These are phyloP conservation scores for Hydrocynus forskahlii DNA, from an alignment of 2,797 vertebrate species.

Conservation along the genomic window DNA sequence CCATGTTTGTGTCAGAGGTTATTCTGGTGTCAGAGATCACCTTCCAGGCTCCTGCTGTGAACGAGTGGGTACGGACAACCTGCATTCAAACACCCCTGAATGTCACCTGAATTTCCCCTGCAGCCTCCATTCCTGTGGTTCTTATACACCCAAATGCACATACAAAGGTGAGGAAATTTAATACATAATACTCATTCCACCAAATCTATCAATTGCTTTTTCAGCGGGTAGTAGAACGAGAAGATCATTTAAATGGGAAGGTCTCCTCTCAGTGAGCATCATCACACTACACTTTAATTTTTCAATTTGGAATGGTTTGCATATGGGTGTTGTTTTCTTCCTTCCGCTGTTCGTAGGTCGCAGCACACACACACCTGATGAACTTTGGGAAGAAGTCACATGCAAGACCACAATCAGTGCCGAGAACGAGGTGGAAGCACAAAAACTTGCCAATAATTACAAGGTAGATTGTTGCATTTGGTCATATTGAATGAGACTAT, in stretches of 20 bases:
- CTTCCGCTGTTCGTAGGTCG: constrained; percentile 54
- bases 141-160: constrained; percentile 64
- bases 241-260: no score
- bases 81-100: constrained; percentile 59
- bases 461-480: constrained; percentile 66
- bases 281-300: not conserved
- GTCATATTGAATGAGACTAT: not conserved
- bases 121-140: constrained; percentile 60
- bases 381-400: constrained; percentile 74
- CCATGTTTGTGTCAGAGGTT: constrained; percentile 45
- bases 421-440: constrained; percentile 85
- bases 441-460: constrained; percentile 88
- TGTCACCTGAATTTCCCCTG: constrained; percentile 58
- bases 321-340: not conserved
- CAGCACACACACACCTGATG: constrained; percentile 68
- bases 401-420: constrained; percentile 82
- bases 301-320: not conserved
- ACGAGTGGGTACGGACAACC: constrained; percentile 58
- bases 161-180: constrained; percentile 62
- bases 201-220: no score
- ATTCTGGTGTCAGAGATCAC: constrained; percentile 30
- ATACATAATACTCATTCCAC: not conserved
- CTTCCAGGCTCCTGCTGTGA: constrained; percentile 69
- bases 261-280: no score
- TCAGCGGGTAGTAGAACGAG: no score